A percentile compares a stretch with the other conserved stretches of the same genome.
Conservation (phyloP, 2,888 invertebrate species). For the Sympetrum striolatum region DNA sequence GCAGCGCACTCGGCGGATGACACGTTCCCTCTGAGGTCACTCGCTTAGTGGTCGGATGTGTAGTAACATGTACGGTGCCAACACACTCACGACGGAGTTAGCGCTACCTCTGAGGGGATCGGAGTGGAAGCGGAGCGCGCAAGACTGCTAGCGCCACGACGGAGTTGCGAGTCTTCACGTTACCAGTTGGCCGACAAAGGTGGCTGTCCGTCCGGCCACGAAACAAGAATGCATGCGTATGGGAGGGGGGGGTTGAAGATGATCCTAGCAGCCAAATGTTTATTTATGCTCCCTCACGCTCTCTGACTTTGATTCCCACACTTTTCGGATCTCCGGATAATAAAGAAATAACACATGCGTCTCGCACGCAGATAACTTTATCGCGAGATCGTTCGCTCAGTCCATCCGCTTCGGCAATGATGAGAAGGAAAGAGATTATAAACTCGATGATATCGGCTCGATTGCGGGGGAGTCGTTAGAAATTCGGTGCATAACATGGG, state of each 20-base stretch:
- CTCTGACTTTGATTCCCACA: neutral
- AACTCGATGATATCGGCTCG: neutral
- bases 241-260: neutral
- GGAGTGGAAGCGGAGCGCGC: neutral
- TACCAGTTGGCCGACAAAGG: constrained; percentile 31
- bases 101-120: neutral
- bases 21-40: neutral
- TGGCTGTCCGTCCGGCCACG: constrained; percentile 20
- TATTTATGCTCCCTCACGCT: constrained; percentile 4
- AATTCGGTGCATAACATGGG: neutral
- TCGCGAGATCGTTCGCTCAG: neutral
- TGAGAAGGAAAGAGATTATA: neutral
- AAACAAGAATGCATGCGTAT: constrained; percentile 17
- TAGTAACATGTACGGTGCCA: neutral
- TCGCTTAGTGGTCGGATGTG: neutral
- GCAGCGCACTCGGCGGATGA: neutral
- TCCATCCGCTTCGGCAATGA: neutral
- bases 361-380: neutral
- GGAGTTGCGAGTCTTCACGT: constrained; percentile 10
- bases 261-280: constrained; percentile 25
- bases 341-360: neutral
- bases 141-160: constrained; percentile 6
- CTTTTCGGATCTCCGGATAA: neutral
- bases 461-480: neutral
- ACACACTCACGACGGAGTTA: neutral